Percentiles rank a stretch among this genome's conserved stretches.
Evolutionary conservation across 2,888 invertebrate species (phyloP).

Genomic region (Yponomeuta cagnagella): DNA sequence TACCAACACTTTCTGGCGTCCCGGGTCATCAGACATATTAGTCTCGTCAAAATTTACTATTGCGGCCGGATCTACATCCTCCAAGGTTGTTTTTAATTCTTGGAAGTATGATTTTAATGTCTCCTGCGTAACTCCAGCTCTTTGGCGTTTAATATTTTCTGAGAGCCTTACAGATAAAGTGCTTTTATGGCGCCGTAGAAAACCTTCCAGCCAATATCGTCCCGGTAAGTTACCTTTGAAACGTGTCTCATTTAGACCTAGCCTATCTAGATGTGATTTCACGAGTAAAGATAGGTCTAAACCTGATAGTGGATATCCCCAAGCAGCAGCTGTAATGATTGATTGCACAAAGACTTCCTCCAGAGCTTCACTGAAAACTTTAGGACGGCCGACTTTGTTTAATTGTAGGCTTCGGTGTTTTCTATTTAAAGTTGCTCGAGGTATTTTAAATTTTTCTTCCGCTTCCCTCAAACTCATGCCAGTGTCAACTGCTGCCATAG

Average conservation of each 20-base stretch:
- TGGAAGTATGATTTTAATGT: not conserved
- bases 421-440: too few relatives aligned
- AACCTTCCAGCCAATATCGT: not conserved
- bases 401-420: too few relatives aligned
- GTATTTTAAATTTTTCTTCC: too few relatives aligned
- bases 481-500: too few relatives aligned
- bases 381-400: too few relatives aligned
- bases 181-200: not conserved
- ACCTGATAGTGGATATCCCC: not conserved
- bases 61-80: not conserved
- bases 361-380: too few relatives aligned
- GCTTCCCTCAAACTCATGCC: too few relatives aligned
- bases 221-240: not conserved
- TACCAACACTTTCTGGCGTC: conserved; percentile 26
- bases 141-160: not conserved
- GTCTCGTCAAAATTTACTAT: conserved; percentile 18
- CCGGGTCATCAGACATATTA: conserved; percentile 16
- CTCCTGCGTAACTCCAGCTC: not conserved
- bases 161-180: not conserved
- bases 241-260: not conserved
- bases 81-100: conserved; percentile 1
- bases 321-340: not conserved
- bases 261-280: not conserved
- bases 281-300: not conserved
- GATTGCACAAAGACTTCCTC: not conserved